Percentiles rank a stretch among this genome's conserved stretches.
Conservation (phyloP, 2,888 invertebrate species). For the Mesoligia furuncula region DNA sequence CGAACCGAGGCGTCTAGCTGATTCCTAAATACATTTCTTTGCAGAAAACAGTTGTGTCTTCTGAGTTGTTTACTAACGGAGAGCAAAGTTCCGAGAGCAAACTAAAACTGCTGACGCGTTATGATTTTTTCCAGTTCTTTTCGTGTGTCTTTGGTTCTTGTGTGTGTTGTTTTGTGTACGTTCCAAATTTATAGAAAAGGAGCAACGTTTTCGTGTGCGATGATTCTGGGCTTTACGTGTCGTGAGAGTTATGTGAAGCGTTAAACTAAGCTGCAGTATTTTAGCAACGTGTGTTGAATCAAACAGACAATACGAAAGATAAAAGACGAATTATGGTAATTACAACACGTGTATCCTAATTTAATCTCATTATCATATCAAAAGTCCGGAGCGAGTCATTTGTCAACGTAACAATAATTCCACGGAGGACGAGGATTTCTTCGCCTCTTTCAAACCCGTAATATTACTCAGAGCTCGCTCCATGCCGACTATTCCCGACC, state of each 20-base stretch:
- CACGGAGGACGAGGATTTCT: slow-evolving; percentile 69
- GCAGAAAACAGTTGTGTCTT: slow-evolving; percentile 69
- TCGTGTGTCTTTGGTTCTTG: slow-evolving; percentile 58
- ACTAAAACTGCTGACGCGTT: slow-evolving; percentile 79
- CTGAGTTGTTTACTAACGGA: slow-evolving; percentile 76
- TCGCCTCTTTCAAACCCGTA: slow-evolving; percentile 74
- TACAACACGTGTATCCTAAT: slow-evolving; percentile 32
- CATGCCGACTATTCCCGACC: slow-evolving; percentile 66
- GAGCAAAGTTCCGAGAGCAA: slow-evolving; percentile 76
- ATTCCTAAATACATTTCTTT: slow-evolving; percentile 71
- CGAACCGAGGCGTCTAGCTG: slow-evolving; percentile 55
- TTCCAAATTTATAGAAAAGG: slow-evolving; percentile 61
- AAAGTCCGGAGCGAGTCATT: slow-evolving; percentile 70
- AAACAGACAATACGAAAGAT: background rate
- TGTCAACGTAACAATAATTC: slow-evolving; percentile 79
- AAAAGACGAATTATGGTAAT: slow-evolving; percentile 13
- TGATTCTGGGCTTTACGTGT: slow-evolving; percentile 20
- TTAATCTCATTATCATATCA: slow-evolving; percentile 53
- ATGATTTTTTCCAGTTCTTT: slow-evolving; percentile 73
- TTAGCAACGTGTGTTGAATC: background rate
- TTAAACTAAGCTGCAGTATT: background rate
- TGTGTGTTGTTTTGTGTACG: slow-evolving; percentile 66
- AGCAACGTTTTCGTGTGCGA: slow-evolving; percentile 34
- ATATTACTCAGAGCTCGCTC: slow-evolving; percentile 76
- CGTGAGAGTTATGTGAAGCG: slow-evolving; percentile 10